Conservation (phyloP, 2,113 vertebrate species). For the Hydropotes inermis region DNA sequence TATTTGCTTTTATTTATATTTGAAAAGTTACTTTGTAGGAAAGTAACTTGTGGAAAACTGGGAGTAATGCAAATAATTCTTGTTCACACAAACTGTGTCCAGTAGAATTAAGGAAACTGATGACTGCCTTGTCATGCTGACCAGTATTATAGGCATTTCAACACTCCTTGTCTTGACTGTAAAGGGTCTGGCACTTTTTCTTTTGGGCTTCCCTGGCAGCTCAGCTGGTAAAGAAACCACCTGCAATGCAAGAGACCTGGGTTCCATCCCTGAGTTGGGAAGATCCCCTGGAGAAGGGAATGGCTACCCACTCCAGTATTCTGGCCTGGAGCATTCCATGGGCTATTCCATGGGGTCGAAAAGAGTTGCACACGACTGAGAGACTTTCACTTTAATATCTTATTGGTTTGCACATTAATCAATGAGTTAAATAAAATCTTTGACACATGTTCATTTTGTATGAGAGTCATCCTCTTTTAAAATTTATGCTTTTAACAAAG, state of each 20-base stretch:
- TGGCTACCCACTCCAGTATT: neutral
- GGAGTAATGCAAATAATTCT: neutral
- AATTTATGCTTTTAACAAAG: neutral
- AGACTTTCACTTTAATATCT: neutral
- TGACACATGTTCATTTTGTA: neutral
- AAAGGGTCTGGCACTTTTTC: neutral
- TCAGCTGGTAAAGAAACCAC: neutral
- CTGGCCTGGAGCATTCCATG: neutral
- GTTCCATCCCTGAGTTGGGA: neutral
- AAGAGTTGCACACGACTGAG: neutral
- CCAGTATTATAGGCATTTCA: neutral
- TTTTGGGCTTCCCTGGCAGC: neutral
- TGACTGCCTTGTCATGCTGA: neutral
- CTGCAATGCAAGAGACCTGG: neutral
- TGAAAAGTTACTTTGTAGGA: neutral
- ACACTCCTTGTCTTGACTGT: neutral
- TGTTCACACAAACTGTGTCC: neutral
- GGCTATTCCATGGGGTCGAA: neutral
- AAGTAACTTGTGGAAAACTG: neutral
- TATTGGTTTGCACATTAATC: neutral
- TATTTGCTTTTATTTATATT: neutral
- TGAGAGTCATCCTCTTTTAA: neutral
- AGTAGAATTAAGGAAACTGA: neutral
- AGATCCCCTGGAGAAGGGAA: neutral
- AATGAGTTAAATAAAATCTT: constrained; percentile 11